These are phyloP conservation scores for Ichneumoninae sp. DNA, from an alignment of 2,888 invertebrate genomes.

Conservation along the genomic window DNA sequence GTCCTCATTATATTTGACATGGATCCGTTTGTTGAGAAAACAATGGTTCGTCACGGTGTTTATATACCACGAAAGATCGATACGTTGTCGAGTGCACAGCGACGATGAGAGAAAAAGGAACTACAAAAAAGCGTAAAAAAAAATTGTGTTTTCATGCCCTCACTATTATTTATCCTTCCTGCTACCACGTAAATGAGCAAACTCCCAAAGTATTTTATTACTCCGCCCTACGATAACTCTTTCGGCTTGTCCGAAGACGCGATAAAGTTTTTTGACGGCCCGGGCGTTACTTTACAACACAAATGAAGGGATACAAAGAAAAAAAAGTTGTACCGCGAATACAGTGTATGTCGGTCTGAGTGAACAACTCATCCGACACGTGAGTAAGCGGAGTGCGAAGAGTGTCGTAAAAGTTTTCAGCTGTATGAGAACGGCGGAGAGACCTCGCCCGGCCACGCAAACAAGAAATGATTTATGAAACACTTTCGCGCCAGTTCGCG, in stretches of 20 bases:
- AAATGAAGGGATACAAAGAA: conserved; percentile 6
- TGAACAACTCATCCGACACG: conserved; percentile 1
- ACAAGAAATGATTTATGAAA: conserved; percentile 50
- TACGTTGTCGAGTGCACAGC: neutral
- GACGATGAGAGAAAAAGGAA: neutral
- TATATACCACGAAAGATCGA: neutral
- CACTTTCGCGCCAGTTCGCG: conserved; percentile 12
- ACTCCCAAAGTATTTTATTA: conserved; percentile 37
- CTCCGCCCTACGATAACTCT: conserved; percentile 37
- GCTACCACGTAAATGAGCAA: conserved; percentile 1
- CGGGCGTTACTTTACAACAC: conserved; percentile 24
- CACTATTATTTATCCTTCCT: neutral
- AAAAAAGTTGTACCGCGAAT: conserved; percentile 21
- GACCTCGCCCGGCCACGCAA: conserved; percentile 33
- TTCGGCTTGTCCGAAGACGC: neutral
- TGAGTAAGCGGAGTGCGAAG: conserved; percentile 28
- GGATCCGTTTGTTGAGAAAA: neutral
- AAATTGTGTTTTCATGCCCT: conserved; percentile 1
- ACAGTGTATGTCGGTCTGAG: conserved; percentile 1
- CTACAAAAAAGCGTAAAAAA: neutral
- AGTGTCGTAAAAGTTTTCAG: conserved; percentile 36
- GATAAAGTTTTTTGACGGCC: conserved; percentile 24
- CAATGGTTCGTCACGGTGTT: neutral
- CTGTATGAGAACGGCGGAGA: conserved; percentile 14
- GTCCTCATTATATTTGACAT: neutral